Evolutionary conservation across 1,140 invertebrate genomes (phyloP).

Genomic region (Ceratosolen fusciceps): DNA sequence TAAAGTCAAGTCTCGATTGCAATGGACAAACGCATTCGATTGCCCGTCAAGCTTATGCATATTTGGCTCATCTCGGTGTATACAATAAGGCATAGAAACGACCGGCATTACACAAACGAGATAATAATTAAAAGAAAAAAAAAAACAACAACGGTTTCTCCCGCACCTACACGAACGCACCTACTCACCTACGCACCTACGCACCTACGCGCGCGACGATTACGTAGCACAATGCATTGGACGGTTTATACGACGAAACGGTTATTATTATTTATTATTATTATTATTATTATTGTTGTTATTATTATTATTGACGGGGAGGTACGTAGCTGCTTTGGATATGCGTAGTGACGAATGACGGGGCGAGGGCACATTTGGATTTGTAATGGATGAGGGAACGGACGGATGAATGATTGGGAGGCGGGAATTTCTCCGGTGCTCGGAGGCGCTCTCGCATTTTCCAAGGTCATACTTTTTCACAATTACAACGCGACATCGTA

Average conservation of each 20-base stretch:
- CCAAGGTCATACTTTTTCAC: conserved; percentile 41
- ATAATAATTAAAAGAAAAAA: too few species aligned
- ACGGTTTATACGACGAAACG: conserved; percentile 36
- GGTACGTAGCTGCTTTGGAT: conserved; percentile 48
- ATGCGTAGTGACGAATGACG: conserved; percentile 43
- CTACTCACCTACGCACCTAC: too few species aligned
- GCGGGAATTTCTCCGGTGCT: not conserved
- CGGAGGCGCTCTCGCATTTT: not conserved
- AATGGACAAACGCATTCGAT: conserved; percentile 32
- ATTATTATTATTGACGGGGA: conserved; percentile 34
- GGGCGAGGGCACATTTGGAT: conserved; percentile 14
- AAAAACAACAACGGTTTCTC: conserved; percentile 43
- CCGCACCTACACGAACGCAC: conserved; percentile 40
- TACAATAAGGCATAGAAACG: conserved; percentile 36
- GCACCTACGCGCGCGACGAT: too few species aligned
- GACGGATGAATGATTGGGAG: not conserved
- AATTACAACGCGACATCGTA: too few species aligned
- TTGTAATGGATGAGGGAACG: not conserved
- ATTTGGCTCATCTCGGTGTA: conserved; percentile 27
- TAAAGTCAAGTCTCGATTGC: conserved; percentile 28
- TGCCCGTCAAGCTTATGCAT: conserved; percentile 20
- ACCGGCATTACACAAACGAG: conserved; percentile 40
- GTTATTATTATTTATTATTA: too few species aligned
- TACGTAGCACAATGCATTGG: conserved; percentile 38
- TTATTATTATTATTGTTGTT: too few species aligned